phyloP scores from a whole-genome alignment of 2,113 vertebrate species.

The Illadopsis cleaveri region DNA sequence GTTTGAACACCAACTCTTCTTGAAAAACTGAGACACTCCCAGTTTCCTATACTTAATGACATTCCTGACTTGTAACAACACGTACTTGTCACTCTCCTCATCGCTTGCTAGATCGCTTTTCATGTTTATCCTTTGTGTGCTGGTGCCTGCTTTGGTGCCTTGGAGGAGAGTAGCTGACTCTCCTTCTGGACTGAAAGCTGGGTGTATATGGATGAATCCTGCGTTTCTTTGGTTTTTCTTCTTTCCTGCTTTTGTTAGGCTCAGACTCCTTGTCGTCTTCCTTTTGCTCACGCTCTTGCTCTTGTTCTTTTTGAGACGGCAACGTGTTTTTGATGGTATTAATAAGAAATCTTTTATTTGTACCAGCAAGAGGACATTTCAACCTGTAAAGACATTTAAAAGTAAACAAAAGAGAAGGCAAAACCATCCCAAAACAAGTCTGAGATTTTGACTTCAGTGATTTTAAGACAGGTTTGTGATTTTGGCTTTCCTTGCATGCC shows the following conservation, averaged over 20 bases:
- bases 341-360: constrained; percentile 95
- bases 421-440: background rate
- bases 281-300: constrained; percentile 66
- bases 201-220: constrained; percentile 72
- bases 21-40: background rate
- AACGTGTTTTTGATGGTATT: constrained; percentile 92
- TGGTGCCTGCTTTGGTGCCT: constrained; percentile 61
- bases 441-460: background rate
- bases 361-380: constrained; percentile 91
- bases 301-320: constrained; percentile 78
- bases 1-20: background rate
- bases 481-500: constrained; percentile 78
- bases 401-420: background rate
- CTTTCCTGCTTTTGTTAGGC: constrained; percentile 68
- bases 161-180: constrained; percentile 66
- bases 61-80: background rate
- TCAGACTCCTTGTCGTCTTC: constrained; percentile 65
- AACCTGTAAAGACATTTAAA: constrained; percentile 79
- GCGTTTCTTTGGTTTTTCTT: constrained; percentile 69
- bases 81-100: constrained; percentile 7
- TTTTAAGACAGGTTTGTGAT: constrained; percentile 6
- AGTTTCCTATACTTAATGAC: background rate
- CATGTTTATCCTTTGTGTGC: constrained; percentile 65
- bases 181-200: constrained; percentile 59
- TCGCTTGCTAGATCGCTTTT: constrained; percentile 51